Conservation (phyloP, 2,888 invertebrate species). For the Drosophila gaucha region DNA sequence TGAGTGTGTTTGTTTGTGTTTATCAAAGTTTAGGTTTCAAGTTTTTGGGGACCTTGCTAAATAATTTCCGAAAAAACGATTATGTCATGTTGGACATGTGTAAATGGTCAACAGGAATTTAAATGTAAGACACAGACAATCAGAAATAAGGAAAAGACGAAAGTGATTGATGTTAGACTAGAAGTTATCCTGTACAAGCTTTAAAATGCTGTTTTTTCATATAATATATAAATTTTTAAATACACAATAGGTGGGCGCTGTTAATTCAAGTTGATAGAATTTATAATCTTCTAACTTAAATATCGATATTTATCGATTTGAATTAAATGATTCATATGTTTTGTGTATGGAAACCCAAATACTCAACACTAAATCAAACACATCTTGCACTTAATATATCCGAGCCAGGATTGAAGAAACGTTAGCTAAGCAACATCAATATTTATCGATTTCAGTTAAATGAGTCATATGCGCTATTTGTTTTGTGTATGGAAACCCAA, state of each 20-base stretch:
- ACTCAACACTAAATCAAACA: neutral
- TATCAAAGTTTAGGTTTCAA: slow-evolving; percentile 53
- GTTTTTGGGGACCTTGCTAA: slow-evolving; percentile 45
- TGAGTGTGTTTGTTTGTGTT: slow-evolving; percentile 33
- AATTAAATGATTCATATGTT: neutral
- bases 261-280: neutral
- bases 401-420: neutral
- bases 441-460: neutral
- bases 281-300: neutral
- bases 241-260: neutral
- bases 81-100: slow-evolving; percentile 78
- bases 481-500: neutral
- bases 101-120: slow-evolving; percentile 65
- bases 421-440: neutral
- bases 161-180: neutral
- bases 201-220: neutral
- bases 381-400: neutral
- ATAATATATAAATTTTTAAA: too few species aligned
- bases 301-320: neutral
- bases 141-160: slow-evolving; percentile 2
- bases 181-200: neutral
- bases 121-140: slow-evolving; percentile 41
- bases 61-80: slow-evolving; percentile 68
- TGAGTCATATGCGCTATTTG: too few species aligned
- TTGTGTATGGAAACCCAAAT: too few species aligned